phyloP scores from a whole-genome alignment of 1,140 invertebrate genomes.

The Ditylenchus dipsaci region DNA sequence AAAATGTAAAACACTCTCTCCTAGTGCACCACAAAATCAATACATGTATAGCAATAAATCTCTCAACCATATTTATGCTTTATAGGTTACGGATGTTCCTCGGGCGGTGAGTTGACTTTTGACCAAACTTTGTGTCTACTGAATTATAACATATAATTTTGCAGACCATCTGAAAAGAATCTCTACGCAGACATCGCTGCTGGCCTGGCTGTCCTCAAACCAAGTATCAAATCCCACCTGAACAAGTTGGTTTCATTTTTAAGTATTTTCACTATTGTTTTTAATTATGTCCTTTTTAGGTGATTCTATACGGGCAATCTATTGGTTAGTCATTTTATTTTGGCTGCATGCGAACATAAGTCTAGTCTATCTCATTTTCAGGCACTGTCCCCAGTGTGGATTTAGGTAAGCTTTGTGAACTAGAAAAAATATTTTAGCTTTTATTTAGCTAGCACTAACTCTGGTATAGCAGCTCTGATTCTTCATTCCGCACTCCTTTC shows the following conservation, averaged over 20 bases:
- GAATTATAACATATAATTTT: no score
- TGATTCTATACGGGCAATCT: constrained; percentile 92
- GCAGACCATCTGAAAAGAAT: constrained; percentile 75
- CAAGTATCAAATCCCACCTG: constrained; percentile 85
- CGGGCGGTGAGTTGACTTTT: constrained; percentile 64
- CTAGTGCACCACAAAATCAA: no score
- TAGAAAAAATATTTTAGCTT: no score
- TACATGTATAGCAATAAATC: no score
- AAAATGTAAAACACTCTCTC: no score
- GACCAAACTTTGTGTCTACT: no score
- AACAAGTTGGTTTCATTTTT: constrained; percentile 67
- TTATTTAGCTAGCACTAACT: constrained; percentile 79
- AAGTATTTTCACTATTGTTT: no score
- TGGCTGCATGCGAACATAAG: no score
- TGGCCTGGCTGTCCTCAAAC: constrained; percentile 86
- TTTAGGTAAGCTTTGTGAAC: constrained; percentile 36
- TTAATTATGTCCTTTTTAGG: no score
- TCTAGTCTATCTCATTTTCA: no score
- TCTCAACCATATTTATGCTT: not conserved
- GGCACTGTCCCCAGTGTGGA: constrained; percentile 90
- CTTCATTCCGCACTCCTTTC: constrained; percentile 96
- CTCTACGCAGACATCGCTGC: constrained; percentile 97
- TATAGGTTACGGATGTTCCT: constrained; percentile 61
- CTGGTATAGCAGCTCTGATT: constrained; percentile 95
- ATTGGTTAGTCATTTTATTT: constrained; percentile 51